phyloP scores from a whole-genome alignment of 2,888 invertebrate genomes.

The Tachina grossa region DNA sequence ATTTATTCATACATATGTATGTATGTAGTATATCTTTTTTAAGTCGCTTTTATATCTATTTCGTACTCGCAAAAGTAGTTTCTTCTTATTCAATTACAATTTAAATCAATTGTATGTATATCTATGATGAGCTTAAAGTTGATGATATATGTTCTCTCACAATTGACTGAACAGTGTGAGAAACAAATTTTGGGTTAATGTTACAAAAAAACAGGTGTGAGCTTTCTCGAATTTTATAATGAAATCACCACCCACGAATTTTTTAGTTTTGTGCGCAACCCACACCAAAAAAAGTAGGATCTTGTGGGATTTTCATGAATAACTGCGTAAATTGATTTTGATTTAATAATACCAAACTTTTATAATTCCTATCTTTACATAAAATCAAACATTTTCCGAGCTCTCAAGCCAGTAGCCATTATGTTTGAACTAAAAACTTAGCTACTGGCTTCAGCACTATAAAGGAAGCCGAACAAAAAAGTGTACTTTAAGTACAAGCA shows the following conservation, averaged over 20 bases:
- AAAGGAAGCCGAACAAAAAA: no score
- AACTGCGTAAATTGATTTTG: no score
- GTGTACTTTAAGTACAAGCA: no score
- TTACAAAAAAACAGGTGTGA: background rate
- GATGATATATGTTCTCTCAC: slow-evolving; percentile 33
- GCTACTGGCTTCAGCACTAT: no score
- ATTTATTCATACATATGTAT: background rate
- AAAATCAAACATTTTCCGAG: no score
- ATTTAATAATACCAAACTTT: no score
- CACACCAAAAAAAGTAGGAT: no score
- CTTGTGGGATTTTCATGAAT: no score
- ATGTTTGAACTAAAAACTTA: no score
- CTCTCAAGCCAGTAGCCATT: no score
- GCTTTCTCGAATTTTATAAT: background rate
- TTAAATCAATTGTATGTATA: slow-evolving; percentile 78
- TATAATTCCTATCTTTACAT: no score
- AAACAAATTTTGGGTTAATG: background rate
- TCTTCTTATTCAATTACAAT: slow-evolving; percentile 80
- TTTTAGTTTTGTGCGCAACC: no score
- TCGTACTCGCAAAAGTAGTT: slow-evolving; percentile 61
- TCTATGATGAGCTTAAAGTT: slow-evolving; percentile 47
- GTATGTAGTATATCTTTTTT: slow-evolving; percentile 15
- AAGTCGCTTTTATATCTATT: slow-evolving; percentile 38
- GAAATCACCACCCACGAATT: background rate
- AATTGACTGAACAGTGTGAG: slow-evolving; percentile 33